Conservation (phyloP, 2,888 invertebrate genomes). For the Aphrophora alni region DNA sequence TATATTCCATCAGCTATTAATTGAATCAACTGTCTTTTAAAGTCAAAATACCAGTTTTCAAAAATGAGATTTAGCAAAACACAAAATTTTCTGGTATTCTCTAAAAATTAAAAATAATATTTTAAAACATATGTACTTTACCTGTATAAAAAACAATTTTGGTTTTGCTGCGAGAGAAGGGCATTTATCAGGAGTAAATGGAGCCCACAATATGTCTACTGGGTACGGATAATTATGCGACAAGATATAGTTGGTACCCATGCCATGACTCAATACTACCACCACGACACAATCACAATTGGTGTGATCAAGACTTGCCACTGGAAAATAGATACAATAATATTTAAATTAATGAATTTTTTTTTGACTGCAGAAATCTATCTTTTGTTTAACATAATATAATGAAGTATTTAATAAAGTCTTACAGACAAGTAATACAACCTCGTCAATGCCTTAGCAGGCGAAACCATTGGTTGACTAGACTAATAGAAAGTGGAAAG, state of each 20-base stretch:
- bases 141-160: conserved; percentile 68
- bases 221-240: conserved; percentile 61
- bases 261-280: conserved; percentile 65
- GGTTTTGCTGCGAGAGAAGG: conserved; percentile 65
- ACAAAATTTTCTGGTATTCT: no score
- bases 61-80: no score
- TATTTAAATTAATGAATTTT: neutral
- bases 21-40: no score
- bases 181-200: conserved; percentile 65
- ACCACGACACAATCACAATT: conserved; percentile 64
- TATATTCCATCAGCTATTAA: no score
- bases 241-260: conserved; percentile 60
- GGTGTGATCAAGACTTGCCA: conserved; percentile 60
- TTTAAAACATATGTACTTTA: no score
- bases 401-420: no score
- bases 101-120: no score
- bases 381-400: conserved; percentile 2
- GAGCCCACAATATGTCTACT: conserved; percentile 61
- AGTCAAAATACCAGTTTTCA: no score
- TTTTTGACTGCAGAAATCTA: neutral
- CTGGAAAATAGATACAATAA: conserved; percentile 56
- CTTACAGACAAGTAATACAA: no score
- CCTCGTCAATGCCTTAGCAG: no score
- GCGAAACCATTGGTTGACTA: no score
- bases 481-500: no score